Evolutionary conservation across 2,888 invertebrate species (phyloP).

Genomic region (Abrostola triplasia): DNA sequence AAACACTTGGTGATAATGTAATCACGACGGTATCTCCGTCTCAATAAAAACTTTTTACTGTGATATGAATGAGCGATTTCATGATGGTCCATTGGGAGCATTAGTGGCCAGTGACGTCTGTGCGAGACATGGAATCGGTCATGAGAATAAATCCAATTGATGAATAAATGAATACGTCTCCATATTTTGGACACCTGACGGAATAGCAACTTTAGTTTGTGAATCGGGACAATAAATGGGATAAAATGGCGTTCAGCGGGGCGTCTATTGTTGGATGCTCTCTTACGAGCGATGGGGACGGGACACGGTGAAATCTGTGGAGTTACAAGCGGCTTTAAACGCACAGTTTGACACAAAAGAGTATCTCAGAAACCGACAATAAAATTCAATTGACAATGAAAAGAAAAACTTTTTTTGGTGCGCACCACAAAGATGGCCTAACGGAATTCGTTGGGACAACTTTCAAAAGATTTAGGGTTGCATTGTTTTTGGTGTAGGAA

Average conservation of each 20-base stretch:
- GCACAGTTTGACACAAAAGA: slow-evolving; percentile 86
- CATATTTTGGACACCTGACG: slow-evolving; percentile 80
- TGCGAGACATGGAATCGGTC: slow-evolving; percentile 59
- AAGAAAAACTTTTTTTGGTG: slow-evolving; percentile 73
- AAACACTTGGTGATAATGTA: slow-evolving; percentile 57
- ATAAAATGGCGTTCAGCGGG: slow-evolving; percentile 82
- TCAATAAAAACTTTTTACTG: slow-evolving; percentile 57
- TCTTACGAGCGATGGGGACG: slow-evolving; percentile 71
- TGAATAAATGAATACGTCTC: slow-evolving; percentile 74
- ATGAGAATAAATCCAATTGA: slow-evolving; percentile 64
- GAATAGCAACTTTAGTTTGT: slow-evolving; percentile 68
- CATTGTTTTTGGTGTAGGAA: slow-evolving; percentile 78
- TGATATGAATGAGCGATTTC: slow-evolving; percentile 46
- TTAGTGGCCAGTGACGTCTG: slow-evolving; percentile 53
- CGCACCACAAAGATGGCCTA: slow-evolving; percentile 78
- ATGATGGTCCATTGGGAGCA: slow-evolving; percentile 38
- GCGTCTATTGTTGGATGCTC: slow-evolving; percentile 82
- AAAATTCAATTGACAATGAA: slow-evolving; percentile 87
- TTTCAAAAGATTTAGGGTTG: slow-evolving; percentile 81
- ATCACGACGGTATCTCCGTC: slow-evolving; percentile 58
- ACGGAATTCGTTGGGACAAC: slow-evolving; percentile 79
- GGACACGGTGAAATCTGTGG: slow-evolving; percentile 66
- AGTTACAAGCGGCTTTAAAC: slow-evolving; percentile 84
- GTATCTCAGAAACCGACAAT: slow-evolving; percentile 87
- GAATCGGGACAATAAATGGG: slow-evolving; percentile 79